Percentiles rank a stretch among this genome's conserved stretches.
Conservation (phyloP, 2,888 invertebrate genomes). For the Microctonus brassicae region DNA sequence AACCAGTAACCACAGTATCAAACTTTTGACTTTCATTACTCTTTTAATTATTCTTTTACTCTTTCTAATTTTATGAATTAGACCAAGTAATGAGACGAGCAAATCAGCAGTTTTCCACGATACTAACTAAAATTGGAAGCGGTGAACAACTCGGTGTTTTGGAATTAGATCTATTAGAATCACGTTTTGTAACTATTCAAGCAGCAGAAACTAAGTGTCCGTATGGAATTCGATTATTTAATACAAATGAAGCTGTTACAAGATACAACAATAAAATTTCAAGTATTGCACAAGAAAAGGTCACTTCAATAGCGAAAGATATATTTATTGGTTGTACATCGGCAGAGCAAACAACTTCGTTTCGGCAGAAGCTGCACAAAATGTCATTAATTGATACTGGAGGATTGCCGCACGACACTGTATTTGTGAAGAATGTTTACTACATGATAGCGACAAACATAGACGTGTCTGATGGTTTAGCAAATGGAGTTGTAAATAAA, state of each 20-base stretch:
- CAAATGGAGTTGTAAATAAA: slow-evolving; percentile 55
- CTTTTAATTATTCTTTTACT: no score
- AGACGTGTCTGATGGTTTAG: slow-evolving; percentile 57
- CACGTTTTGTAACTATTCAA: slow-evolving; percentile 20
- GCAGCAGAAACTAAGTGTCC: slow-evolving; percentile 44
- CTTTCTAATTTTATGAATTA: no score
- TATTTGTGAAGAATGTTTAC: slow-evolving; percentile 37
- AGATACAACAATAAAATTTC: slow-evolving; percentile 50
- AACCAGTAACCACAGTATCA: no score
- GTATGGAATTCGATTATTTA: slow-evolving; percentile 51
- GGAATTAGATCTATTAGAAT: slow-evolving; percentile 24
- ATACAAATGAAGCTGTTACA: slow-evolving; percentile 52
- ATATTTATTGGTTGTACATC: slow-evolving; percentile 13
- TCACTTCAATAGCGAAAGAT: slow-evolving; percentile 16
- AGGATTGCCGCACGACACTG: slow-evolving; percentile 53
- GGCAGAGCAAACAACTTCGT: slow-evolving; percentile 9
- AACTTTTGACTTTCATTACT: no score
- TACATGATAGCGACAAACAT: slow-evolving; percentile 58
- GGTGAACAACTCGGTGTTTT: background rate
- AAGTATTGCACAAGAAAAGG: slow-evolving; percentile 12
- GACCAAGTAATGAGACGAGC: no score
- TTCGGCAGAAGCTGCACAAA: slow-evolving; percentile 40
- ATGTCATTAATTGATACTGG: slow-evolving; percentile 53
- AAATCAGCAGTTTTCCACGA: no score
- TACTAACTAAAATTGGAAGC: no score